Percentiles rank a stretch among this genome's conserved stretches.
phyloP scores from a whole-genome alignment of 2,888 invertebrate species.

The Orchesella flavescens region DNA sequence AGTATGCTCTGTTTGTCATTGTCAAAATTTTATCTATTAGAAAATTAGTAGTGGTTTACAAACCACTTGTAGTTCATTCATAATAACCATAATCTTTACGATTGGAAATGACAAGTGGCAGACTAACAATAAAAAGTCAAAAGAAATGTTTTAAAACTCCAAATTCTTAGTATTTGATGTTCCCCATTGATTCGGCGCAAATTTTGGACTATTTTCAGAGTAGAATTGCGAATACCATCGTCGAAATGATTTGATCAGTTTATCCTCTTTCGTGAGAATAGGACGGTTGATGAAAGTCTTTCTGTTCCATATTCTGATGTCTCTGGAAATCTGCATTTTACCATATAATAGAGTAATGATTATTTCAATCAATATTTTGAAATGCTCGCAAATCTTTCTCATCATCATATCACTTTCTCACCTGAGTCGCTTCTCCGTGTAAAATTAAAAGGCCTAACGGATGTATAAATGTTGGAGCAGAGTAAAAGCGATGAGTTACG shows the following conservation, averaged over 20 bases:
- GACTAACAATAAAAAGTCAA: constrained; percentile 25
- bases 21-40: constrained; percentile 29
- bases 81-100: constrained; percentile 16
- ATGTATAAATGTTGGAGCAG: constrained; percentile 78
- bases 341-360: too few species aligned
- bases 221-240: constrained; percentile 92
- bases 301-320: constrained; percentile 90
- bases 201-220: constrained; percentile 80
- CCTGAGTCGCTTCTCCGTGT: constrained; percentile 82
- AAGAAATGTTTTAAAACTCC: neutral
- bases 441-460: constrained; percentile 81
- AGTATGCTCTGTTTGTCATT: constrained; percentile 3
- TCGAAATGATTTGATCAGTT: constrained; percentile 82
- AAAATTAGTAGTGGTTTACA: neutral
- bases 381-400: too few species aligned
- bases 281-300: constrained; percentile 85
- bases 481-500: constrained; percentile 86
- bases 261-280: constrained; percentile 83
- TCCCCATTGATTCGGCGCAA: neutral
- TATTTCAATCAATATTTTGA: too few species aligned
- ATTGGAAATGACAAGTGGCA: constrained; percentile 12
- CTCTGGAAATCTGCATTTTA: constrained; percentile 82
- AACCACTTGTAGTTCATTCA: neutral
- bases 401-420: constrained; percentile 73
- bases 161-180: too few species aligned